A percentile compares a stretch with the other conserved stretches of the same genome.
These are phyloP conservation scores for Neoniphon sammara DNA, from an alignment of 2,797 vertebrate species.

Conservation along the genomic window DNA sequence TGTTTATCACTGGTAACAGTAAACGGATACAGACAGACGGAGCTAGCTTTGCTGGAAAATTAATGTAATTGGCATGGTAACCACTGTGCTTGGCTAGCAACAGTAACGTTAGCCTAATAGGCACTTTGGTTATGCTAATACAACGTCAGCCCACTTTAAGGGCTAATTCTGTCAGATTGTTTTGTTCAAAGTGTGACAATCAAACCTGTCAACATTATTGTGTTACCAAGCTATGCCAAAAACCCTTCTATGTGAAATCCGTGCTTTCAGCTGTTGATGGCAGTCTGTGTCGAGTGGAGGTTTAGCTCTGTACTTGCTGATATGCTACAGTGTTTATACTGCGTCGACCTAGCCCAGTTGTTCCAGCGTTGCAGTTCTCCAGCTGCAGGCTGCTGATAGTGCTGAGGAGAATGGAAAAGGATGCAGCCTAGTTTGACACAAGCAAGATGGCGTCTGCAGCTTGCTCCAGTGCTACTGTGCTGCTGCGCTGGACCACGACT, in stretches of 20 bases:
- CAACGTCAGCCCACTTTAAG: not conserved
- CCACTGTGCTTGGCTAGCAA: not conserved
- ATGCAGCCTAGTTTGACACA: constrained; percentile 65
- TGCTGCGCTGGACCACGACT: constrained; percentile 34
- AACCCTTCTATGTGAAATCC: not conserved
- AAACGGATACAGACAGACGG: not conserved
- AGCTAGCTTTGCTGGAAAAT: constrained; percentile 43
- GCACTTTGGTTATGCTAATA: too few relatives aligned
- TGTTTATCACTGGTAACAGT: not conserved
- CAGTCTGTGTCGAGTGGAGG: not conserved
- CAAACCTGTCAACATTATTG: not conserved
- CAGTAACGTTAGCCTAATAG: too few relatives aligned
- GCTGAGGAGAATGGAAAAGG: constrained; percentile 56
- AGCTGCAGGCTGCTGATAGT: constrained; percentile 47
- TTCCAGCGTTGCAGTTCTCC: constrained; percentile 18
- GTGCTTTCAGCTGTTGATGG: too few relatives aligned
- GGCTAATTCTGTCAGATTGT: not conserved
- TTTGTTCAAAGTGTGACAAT: not conserved
- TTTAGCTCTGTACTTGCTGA: not conserved
- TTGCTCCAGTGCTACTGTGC: constrained; percentile 15
- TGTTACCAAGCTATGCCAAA: not conserved
- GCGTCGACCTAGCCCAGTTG: constrained; percentile 6
- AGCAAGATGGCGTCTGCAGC: constrained; percentile 78
- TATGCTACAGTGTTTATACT: not conserved
- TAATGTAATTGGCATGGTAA: constrained; percentile 36